These are phyloP conservation scores for Bryconaethiops microstoma DNA, from an alignment of 2,797 vertebrate species.

Conservation along the genomic window DNA sequence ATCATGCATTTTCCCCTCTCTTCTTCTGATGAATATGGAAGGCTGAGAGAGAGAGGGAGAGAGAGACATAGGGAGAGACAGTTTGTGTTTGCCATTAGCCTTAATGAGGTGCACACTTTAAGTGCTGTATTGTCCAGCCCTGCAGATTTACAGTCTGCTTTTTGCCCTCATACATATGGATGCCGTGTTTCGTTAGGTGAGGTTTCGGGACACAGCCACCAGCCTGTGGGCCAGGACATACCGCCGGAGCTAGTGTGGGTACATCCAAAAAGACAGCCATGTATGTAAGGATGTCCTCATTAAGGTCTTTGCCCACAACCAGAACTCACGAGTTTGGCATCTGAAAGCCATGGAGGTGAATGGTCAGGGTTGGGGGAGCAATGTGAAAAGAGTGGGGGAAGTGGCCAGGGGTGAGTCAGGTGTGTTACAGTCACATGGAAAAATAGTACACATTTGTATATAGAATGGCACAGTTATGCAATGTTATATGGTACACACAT, in stretches of 20 bases:
- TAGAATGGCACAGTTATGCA: no score
- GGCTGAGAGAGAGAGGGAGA: conserved; percentile 27
- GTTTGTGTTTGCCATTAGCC: conserved; percentile 48
- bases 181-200: conserved; percentile 58
- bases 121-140: conserved; percentile 64
- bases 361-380: no score
- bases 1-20: conserved; percentile 55
- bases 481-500: no score
- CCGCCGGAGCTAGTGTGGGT: neutral
- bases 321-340: no score
- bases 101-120: conserved; percentile 59
- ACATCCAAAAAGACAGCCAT: conserved; percentile 21
- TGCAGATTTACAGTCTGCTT: conserved; percentile 57
- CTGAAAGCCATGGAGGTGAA: no score
- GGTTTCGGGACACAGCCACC: conserved; percentile 15
- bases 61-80: neutral
- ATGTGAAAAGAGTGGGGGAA: no score
- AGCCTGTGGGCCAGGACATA: neutral
- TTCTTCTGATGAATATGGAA: conserved; percentile 70
- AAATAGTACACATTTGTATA: no score
- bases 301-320: no score
- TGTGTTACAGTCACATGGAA: no score
- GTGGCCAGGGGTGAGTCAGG: no score
- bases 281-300: neutral
- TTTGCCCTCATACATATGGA: conserved; percentile 61